These are phyloP conservation scores for Eilema sororculum DNA, from an alignment of 2,888 invertebrate species.

Conservation along the genomic window DNA sequence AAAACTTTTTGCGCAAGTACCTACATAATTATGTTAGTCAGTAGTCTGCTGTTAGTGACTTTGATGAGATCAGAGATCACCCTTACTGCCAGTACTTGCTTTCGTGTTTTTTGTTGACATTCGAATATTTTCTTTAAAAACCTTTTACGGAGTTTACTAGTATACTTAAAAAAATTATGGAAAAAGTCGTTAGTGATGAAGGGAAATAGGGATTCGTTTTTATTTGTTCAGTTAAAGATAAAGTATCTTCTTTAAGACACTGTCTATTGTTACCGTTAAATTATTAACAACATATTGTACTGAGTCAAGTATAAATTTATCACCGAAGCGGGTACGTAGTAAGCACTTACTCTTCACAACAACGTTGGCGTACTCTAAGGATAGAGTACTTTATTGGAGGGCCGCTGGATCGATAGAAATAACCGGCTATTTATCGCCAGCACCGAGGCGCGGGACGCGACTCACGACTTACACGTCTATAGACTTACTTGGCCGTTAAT, in stretches of 20 bases:
- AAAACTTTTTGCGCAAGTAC: too few species aligned
- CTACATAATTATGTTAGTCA: too few species aligned
- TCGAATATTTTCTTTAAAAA: too few species aligned
- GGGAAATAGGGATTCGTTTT: neutral
- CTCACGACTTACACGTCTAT: conserved; percentile 42
- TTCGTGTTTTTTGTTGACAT: too few species aligned
- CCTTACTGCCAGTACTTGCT: too few species aligned
- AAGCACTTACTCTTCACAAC: conserved; percentile 54
- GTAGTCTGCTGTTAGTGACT: too few species aligned
- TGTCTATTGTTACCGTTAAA: neutral
- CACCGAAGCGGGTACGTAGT: conserved; percentile 33
- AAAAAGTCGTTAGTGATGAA: too few species aligned
- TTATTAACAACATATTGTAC: neutral
- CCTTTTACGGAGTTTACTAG: too few species aligned
- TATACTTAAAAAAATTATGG: too few species aligned
- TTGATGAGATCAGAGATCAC: too few species aligned
- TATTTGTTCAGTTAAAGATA: too few species aligned
- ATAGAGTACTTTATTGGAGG: conserved; percentile 73
- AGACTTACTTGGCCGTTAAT: conserved; percentile 33
- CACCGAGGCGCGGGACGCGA: conserved; percentile 44
- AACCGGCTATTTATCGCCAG: conserved; percentile 71
- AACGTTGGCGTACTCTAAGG: conserved; percentile 71
- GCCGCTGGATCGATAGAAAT: conserved; percentile 75
- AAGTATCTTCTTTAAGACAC: neutral
- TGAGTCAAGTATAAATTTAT: conserved; percentile 32